Evolutionary conservation across 2,888 invertebrate genomes (phyloP).

Genomic region (Pseudococcus viburni): DNA sequence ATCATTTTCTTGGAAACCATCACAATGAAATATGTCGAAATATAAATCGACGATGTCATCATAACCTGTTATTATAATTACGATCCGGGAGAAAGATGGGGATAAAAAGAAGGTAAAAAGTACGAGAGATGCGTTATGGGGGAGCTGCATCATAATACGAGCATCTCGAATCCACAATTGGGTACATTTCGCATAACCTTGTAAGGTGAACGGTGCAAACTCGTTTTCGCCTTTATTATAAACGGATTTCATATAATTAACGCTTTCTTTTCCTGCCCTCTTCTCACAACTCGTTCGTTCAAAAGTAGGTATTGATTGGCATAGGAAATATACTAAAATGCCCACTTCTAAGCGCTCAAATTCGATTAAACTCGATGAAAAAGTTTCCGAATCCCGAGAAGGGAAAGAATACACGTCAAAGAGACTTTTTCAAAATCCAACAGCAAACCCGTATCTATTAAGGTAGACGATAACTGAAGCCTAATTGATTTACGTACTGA

Average conservation of each 20-base stretch:
- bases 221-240: not conserved
- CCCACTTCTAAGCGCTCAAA: not conserved
- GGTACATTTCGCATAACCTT: constrained; percentile 38
- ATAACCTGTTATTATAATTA: constrained; percentile 49
- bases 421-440: too few relatives aligned
- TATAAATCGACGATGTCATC: constrained; percentile 43
- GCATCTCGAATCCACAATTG: not conserved
- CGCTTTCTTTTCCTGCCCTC: not conserved
- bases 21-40: not conserved
- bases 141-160: not conserved
- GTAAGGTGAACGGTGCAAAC: constrained; percentile 23
- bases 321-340: not conserved
- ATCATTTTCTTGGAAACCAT: constrained; percentile 45
- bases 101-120: too few relatives aligned
- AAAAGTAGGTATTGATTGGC: not conserved
- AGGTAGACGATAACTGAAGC: too few relatives aligned
- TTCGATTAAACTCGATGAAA: not conserved
- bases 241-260: constrained; percentile 18
- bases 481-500: too few relatives aligned
- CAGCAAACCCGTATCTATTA: too few relatives aligned
- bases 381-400: too few relatives aligned
- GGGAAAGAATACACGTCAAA: too few relatives aligned
- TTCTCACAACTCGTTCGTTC: not conserved
- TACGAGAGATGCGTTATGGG: not conserved
- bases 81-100: not conserved